phyloP scores from a whole-genome alignment of 2,888 invertebrate genomes.

The Flexamia atlantica region DNA sequence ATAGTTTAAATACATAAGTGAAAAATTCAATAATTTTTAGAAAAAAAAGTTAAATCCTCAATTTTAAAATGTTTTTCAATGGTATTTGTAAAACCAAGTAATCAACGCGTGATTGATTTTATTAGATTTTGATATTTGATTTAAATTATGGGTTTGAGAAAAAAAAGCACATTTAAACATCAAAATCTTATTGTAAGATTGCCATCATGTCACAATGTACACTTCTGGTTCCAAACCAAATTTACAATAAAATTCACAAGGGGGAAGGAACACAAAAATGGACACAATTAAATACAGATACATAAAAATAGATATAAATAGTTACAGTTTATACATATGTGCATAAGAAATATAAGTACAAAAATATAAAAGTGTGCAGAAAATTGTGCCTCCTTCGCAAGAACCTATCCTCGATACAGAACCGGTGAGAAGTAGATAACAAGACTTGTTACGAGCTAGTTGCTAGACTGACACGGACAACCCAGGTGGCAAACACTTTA shows the following conservation, averaged over 20 bases:
- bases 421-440: slow-evolving; percentile 28
- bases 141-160: background rate
- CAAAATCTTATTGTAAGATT: slow-evolving; percentile 69
- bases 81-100: no score
- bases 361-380: slow-evolving; percentile 66
- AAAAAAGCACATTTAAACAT: slow-evolving; percentile 66
- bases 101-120: no score
- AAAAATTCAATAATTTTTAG: no score
- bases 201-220: slow-evolving; percentile 66
- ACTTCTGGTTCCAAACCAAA: slow-evolving; percentile 58
- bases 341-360: slow-evolving; percentile 63
- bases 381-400: slow-evolving; percentile 48
- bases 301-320: slow-evolving; percentile 62
- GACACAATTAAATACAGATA: slow-evolving; percentile 62
- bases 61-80: no score
- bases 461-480: background rate
- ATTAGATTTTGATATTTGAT: no score
- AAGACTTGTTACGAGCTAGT: slow-evolving; percentile 14
- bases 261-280: slow-evolving; percentile 47
- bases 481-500: background rate
- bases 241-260: slow-evolving; percentile 55
- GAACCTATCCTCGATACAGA: slow-evolving; percentile 5
- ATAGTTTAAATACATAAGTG: no score
- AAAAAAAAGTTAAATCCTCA: no score
- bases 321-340: slow-evolving; percentile 60